These are phyloP conservation scores for Tetraneura akinire DNA, from an alignment of 1,140 invertebrate species.

Conservation along the genomic window DNA sequence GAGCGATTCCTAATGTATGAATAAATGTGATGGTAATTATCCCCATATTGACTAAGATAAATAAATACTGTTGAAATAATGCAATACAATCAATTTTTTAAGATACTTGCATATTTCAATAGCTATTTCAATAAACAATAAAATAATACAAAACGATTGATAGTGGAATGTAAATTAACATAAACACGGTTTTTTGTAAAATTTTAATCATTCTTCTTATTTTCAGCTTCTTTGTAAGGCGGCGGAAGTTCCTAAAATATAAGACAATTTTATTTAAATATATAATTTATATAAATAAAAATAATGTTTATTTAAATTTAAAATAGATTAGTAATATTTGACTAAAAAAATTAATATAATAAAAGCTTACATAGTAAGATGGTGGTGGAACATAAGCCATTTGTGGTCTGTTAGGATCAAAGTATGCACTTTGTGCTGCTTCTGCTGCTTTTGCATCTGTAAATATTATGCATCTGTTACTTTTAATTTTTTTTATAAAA, in stretches of 20 bases:
- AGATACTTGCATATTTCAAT: slow-evolving; percentile 22
- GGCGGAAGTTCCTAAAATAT: slow-evolving; percentile 33
- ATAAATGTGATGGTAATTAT: slow-evolving; percentile 44
- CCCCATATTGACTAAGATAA: slow-evolving; percentile 44
- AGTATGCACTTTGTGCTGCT: slow-evolving; percentile 83
- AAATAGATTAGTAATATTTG: no score
- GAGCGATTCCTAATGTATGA: slow-evolving; percentile 33
- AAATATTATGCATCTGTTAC: slow-evolving; percentile 49
- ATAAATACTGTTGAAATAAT: slow-evolving; percentile 29
- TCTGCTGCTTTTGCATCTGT: slow-evolving; percentile 75
- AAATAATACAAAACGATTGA: slow-evolving; percentile 32
- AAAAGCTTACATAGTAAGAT: slow-evolving; percentile 74
- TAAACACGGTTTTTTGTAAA: not conserved
- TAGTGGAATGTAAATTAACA: slow-evolving; percentile 33
- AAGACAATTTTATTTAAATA: not conserved
- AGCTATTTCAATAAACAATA: slow-evolving; percentile 17
- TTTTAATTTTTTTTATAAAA: slow-evolving; percentile 25
- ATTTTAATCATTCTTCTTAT: slow-evolving; percentile 34
- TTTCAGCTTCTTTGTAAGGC: slow-evolving; percentile 32
- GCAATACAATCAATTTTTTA: slow-evolving; percentile 8
- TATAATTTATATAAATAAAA: not conserved
- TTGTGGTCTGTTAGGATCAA: slow-evolving; percentile 80
- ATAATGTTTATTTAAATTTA: no score
- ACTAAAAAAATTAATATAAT: no score
- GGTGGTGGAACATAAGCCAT: slow-evolving; percentile 84